These are phyloP conservation scores for Drosophila sproati DNA, from an alignment of 1,140 invertebrate species.

Conservation along the genomic window DNA sequence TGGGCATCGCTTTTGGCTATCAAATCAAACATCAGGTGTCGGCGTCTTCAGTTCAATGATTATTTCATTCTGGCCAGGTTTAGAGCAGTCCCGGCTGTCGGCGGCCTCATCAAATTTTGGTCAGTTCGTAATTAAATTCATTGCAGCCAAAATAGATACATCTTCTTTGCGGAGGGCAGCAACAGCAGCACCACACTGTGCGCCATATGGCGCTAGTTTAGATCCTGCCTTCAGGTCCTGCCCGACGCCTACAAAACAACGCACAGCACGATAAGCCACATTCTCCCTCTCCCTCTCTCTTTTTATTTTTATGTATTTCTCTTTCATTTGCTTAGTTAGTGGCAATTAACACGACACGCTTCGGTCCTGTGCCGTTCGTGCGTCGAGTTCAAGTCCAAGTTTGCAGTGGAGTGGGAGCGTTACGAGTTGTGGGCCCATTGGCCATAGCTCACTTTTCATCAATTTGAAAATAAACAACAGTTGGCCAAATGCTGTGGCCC, in stretches of 20 bases:
- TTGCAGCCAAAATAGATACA: constrained; percentile 78
- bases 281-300: constrained; percentile 7
- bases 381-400: constrained; percentile 27
- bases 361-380: constrained; percentile 63
- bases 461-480: constrained; percentile 70
- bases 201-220: constrained; percentile 58
- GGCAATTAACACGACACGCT: constrained; percentile 79
- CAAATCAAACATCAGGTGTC: constrained; percentile 80
- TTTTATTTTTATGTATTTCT: background rate
- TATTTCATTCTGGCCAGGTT: constrained; percentile 32
- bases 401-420: constrained; percentile 13
- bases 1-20: constrained; percentile 45
- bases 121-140: constrained; percentile 79
- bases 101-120: constrained; percentile 72
- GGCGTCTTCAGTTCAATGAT: constrained; percentile 39
- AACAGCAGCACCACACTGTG: constrained; percentile 26
- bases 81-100: constrained; percentile 19
- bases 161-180: constrained; percentile 38
- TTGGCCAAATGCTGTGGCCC: constrained; percentile 65
- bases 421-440: constrained; percentile 3
- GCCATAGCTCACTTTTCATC: constrained; percentile 69
- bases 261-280: constrained; percentile 32
- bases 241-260: constrained; percentile 48
- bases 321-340: constrained; percentile 58
- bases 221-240: constrained; percentile 16